Conservation (phyloP, 2,113 vertebrate genomes). For the Labeo rohita region DNA sequence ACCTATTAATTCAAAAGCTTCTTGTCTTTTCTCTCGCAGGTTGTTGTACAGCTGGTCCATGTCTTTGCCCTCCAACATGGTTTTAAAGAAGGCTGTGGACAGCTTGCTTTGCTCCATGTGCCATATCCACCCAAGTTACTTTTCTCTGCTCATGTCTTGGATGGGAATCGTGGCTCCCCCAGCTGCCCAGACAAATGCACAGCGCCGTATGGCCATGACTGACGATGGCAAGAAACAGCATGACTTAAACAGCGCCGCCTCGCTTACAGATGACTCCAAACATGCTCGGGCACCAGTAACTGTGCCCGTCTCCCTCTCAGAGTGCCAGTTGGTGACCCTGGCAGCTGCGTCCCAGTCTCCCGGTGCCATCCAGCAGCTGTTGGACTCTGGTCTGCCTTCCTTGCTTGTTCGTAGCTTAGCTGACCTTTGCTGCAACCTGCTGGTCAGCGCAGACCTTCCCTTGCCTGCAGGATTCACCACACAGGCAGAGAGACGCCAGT, state of each 20-base stretch:
- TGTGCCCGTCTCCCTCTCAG: conserved; percentile 85
- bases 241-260: conserved; percentile 70
- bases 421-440: conserved; percentile 88
- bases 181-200: conserved; percentile 80
- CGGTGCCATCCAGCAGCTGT: conserved; percentile 92
- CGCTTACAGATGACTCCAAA: conserved; percentile 95
- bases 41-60: conserved; percentile 97
- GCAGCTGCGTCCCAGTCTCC: conserved; percentile 95
- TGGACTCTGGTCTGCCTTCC: conserved; percentile 94
- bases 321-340: conserved; percentile 92
- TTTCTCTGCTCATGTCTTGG: conserved; percentile 97
- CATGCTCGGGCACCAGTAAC: conserved; percentile 86
- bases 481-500: conserved; percentile 73
- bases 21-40: conserved; percentile 66
- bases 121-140: conserved; percentile 96
- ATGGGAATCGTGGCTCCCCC: conserved; percentile 89
- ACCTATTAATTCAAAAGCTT: background rate
- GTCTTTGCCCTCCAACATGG: conserved; percentile 94
- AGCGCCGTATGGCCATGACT: conserved; percentile 92
- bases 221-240: conserved; percentile 97
- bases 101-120: conserved; percentile 98
- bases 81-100: conserved; percentile 98
- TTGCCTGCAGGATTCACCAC: conserved; percentile 70
- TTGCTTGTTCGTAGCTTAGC: conserved; percentile 92
- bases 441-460: conserved; percentile 84